Conservation (phyloP, 2,797 vertebrate species). For the Sitta carolinensis region DNA sequence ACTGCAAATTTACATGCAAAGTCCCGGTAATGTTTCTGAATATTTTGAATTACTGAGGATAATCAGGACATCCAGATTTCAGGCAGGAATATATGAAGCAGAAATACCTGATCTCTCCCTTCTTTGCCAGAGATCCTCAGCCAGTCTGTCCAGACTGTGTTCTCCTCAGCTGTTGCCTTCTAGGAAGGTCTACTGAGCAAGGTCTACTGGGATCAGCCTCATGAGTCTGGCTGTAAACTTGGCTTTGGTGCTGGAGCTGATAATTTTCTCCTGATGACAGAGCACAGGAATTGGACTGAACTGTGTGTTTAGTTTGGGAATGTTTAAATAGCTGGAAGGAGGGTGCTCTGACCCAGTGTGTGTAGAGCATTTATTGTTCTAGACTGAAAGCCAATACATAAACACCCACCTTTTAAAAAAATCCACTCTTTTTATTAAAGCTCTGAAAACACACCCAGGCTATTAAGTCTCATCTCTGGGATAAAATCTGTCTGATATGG, state of each 20-base stretch:
- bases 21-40: not conserved
- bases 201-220: not conserved
- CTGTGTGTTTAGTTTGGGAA: not conserved
- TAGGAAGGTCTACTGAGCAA: not conserved
- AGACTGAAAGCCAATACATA: not conserved
- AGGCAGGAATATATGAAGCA: not conserved
- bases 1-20: not conserved
- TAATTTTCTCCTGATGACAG: not conserved
- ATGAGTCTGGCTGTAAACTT: not conserved
- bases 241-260: not conserved
- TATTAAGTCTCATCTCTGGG: not conserved
- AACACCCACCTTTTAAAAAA: not conserved
- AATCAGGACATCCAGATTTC: not conserved
- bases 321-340: not conserved
- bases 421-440: not conserved
- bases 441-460: not conserved
- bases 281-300: not conserved
- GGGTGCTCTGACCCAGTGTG: not conserved
- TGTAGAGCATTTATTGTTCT: not conserved
- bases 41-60: not conserved
- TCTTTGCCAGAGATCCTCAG: not conserved
- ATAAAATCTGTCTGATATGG: not conserved
- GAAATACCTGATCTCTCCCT: not conserved
- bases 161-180: not conserved
- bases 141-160: not conserved